A percentile compares a stretch with the other conserved stretches of the same genome.
Evolutionary conservation across 2,888 invertebrate genomes (phyloP).

Genomic region (Thymelicus lineola): DNA sequence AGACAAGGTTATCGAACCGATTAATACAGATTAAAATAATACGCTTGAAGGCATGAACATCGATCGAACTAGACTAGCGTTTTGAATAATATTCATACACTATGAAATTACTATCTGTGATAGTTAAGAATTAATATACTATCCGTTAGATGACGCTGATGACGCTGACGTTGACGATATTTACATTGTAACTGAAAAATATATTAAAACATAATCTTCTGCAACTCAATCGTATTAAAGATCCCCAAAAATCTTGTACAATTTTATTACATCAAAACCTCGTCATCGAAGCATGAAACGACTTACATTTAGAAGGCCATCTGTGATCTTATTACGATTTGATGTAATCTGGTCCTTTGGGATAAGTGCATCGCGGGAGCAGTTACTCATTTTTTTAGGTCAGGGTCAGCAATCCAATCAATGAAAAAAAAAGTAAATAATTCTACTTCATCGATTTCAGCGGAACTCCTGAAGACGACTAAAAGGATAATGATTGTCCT

Average conservation of each 20-base stretch:
- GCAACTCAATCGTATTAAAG: neutral
- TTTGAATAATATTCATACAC: neutral
- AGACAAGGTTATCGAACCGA: constrained; percentile 31
- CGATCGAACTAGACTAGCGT: constrained; percentile 8
- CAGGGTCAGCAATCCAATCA: constrained; percentile 1
- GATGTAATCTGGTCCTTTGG: constrained; percentile 31
- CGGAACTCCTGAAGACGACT: no score
- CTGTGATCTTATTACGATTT: constrained; percentile 30
- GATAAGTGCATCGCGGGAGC: constrained; percentile 1
- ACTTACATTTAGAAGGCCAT: constrained; percentile 32
- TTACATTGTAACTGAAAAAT: no score
- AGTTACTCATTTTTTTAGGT: constrained; percentile 14
- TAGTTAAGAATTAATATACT: no score
- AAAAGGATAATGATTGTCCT: no score
- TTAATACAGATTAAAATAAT: constrained; percentile 12
- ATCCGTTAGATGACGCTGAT: no score
- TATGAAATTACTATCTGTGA: no score
- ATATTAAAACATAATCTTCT: neutral
- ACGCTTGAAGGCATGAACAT: neutral
- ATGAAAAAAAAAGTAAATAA: neutral
- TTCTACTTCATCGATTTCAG: no score
- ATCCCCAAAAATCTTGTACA: neutral
- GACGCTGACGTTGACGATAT: no score
- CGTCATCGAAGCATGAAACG: constrained; percentile 15
- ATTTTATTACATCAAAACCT: neutral